Evolutionary conservation across 1,140 invertebrate genomes (phyloP).

Genomic region (Brachionus koreanus): DNA sequence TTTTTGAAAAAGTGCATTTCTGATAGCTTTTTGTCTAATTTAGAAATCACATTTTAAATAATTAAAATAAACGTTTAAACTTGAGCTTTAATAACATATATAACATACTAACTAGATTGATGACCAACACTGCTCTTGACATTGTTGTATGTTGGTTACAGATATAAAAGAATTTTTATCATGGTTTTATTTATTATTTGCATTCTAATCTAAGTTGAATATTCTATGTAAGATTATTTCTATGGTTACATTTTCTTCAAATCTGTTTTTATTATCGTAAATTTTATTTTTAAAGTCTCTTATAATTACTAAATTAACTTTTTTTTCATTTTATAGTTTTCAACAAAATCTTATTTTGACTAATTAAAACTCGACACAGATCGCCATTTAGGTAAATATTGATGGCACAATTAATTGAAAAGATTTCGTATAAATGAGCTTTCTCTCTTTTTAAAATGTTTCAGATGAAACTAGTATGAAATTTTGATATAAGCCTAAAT

Average conservation of each 20-base stretch:
- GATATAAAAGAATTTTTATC: background rate
- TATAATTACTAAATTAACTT: slow-evolving; percentile 7
- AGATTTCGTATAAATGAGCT: background rate
- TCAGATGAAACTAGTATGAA: background rate
- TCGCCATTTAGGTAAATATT: slow-evolving; percentile 4
- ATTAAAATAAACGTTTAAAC: no score
- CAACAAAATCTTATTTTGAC: background rate
- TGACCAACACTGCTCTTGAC: background rate
- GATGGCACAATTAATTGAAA: background rate
- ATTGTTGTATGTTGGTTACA: background rate
- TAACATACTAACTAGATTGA: background rate
- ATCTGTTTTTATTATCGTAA: slow-evolving; percentile 1
- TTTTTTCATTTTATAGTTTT: background rate
- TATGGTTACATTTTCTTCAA: slow-evolving; percentile 26
- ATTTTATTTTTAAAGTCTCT: slow-evolving; percentile 11
- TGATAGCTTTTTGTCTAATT: no score
- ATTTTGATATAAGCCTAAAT: background rate
- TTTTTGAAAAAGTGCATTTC: no score
- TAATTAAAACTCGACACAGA: background rate
- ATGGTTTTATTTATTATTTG: slow-evolving; percentile 14
- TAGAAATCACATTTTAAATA: no score
- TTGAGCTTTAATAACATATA: background rate
- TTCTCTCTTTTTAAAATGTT: background rate
- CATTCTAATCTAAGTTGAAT: slow-evolving; percentile 18
- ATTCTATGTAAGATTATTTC: slow-evolving; percentile 32